Evolutionary conservation across 2,888 invertebrate genomes (phyloP).

Genomic region (Dasysyrphus albostriatus): DNA sequence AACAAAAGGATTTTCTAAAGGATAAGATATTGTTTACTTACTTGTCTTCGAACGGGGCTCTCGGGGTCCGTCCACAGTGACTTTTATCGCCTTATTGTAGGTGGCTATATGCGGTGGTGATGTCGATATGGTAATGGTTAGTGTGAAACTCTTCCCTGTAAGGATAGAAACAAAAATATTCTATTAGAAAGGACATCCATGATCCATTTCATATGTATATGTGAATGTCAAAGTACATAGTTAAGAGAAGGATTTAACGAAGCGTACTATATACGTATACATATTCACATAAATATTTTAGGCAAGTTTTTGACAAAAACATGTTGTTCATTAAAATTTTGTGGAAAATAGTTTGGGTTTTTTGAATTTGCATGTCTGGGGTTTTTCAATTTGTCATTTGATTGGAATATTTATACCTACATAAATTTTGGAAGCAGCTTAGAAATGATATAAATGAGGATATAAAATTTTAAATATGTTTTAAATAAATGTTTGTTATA

Average conservation of each 20-base stretch:
- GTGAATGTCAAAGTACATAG: slow-evolving; percentile 30
- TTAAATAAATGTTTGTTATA: background rate
- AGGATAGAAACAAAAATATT: slow-evolving; percentile 53
- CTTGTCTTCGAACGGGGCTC: slow-evolving; percentile 97
- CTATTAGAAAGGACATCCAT: slow-evolving; percentile 54
- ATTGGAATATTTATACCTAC: background rate
- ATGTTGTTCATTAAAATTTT: slow-evolving; percentile 72
- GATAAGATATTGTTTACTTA: slow-evolving; percentile 85
- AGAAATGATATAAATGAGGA: background rate
- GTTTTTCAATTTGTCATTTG: slow-evolving; percentile 57
- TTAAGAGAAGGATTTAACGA: slow-evolving; percentile 55
- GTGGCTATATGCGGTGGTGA: slow-evolving; percentile 98
- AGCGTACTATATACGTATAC: background rate
- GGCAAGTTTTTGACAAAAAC: slow-evolving; percentile 49
- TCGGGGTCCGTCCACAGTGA: slow-evolving; percentile 98
- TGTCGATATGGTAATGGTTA: slow-evolving; percentile 97
- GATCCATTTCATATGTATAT: slow-evolving; percentile 8
- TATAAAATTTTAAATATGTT: background rate
- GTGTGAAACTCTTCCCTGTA: slow-evolving; percentile 98
- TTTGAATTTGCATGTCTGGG: slow-evolving; percentile 66
- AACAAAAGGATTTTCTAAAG: slow-evolving; percentile 64
- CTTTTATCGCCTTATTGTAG: slow-evolving; percentile 98
- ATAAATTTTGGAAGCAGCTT: background rate
- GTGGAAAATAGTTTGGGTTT: slow-evolving; percentile 55
- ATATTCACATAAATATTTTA: background rate